These are phyloP conservation scores for Heteromurus nitidus DNA, from an alignment of 2,888 invertebrate species.

Conservation along the genomic window DNA sequence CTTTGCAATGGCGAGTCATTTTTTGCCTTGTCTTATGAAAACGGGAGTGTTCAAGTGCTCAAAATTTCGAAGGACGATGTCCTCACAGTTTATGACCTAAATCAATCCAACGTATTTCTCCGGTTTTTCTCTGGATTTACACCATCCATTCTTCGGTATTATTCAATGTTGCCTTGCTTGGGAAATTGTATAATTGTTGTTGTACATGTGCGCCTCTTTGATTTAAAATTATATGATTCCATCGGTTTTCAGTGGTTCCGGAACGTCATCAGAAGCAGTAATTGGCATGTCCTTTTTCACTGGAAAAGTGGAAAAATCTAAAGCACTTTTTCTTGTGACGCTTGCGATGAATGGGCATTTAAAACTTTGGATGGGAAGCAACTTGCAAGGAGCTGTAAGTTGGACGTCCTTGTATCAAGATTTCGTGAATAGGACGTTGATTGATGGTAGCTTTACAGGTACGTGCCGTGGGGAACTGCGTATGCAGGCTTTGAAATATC, in stretches of 20 bases:
- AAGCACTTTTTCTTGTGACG: conserved; percentile 67
- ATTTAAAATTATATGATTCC: too few relatives aligned
- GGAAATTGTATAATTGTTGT: too few relatives aligned
- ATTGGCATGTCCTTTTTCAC: conserved; percentile 70
- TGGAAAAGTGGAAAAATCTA: conserved; percentile 51
- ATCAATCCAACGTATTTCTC: conserved; percentile 71
- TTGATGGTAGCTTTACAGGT: conserved; percentile 51
- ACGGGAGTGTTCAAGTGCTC: conserved; percentile 69
- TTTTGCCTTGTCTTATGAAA: conserved; percentile 72
- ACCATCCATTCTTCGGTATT: conserved; percentile 66
- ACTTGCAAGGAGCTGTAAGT: conserved; percentile 55
- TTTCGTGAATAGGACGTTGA: conserved; percentile 67
- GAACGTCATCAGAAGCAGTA: conserved; percentile 66
- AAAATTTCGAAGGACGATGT: conserved; percentile 69
- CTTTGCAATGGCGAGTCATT: conserved; percentile 67
- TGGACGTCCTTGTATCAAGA: conserved; percentile 67
- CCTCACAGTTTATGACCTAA: conserved; percentile 68
- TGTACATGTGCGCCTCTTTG: too few relatives aligned
- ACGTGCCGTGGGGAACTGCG: too few relatives aligned
- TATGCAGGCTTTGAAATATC: too few relatives aligned
- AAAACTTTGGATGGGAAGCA: conserved; percentile 65
- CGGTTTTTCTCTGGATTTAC: conserved; percentile 69
- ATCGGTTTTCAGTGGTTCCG: conserved; percentile 44
- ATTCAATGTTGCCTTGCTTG: neutral
- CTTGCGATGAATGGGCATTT: conserved; percentile 72